A percentile compares a stretch with the other conserved stretches of the same genome.
These are phyloP conservation scores for Parelbella ahira DNA, from an alignment of 2,888 invertebrate genomes.

Conservation along the genomic window DNA sequence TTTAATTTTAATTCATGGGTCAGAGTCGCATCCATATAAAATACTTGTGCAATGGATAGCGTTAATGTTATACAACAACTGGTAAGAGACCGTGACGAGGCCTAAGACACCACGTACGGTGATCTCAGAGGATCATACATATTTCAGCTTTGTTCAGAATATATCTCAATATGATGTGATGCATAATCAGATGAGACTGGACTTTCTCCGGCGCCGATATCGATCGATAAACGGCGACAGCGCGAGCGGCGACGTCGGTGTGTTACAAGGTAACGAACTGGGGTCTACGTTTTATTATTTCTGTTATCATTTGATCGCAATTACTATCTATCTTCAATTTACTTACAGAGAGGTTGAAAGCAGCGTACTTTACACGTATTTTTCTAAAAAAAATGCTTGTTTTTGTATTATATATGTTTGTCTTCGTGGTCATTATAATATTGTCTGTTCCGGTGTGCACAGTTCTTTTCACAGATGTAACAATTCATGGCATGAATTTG, in stretches of 20 bases:
- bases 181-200: constrained; percentile 39
- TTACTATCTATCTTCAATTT: no score
- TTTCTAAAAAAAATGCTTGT: no score
- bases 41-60: no score
- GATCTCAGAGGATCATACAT: neutral
- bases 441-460: no score
- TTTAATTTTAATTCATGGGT: no score
- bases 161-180: constrained; percentile 29
- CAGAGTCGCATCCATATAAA: no score
- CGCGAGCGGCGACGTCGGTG: constrained; percentile 38
- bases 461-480: no score
- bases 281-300: constrained; percentile 38
- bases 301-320: neutral
- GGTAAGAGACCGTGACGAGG: neutral
- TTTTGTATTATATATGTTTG: no score
- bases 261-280: constrained; percentile 58
- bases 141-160: constrained; percentile 2
- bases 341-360: no score
- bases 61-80: neutral
- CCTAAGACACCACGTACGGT: neutral
- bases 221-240: constrained; percentile 57
- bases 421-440: no score
- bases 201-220: constrained; percentile 47
- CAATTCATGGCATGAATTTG: no score
- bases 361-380: no score